Evolutionary conservation across 2,888 invertebrate species (phyloP).

Genomic region (Stenolophus ochropezus): DNA sequence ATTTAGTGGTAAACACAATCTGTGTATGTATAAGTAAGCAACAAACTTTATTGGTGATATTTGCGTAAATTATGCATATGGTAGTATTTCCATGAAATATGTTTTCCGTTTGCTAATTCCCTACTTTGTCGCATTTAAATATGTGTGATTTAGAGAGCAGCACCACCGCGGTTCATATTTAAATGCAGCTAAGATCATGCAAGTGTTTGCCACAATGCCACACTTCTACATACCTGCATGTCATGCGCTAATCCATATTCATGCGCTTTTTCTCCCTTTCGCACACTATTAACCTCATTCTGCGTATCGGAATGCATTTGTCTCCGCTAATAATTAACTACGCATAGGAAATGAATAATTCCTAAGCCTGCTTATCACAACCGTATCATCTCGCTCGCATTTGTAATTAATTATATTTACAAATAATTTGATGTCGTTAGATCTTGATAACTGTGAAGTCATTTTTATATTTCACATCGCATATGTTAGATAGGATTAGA

Average conservation of each 20-base stretch:
- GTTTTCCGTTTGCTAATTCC: not conserved
- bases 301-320: slow-evolving; percentile 1
- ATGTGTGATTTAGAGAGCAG: not conserved
- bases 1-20: too few relatives aligned
- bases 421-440: slow-evolving; percentile 52
- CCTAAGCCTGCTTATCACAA: slow-evolving; percentile 15
- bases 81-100: not conserved
- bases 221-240: not conserved
- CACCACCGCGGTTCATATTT: not conserved
- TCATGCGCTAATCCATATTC: slow-evolving; percentile 22
- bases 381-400: slow-evolving; percentile 11
- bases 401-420: slow-evolving; percentile 51
- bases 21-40: too few relatives aligned
- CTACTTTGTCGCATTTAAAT: not conserved
- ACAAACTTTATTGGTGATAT: not conserved
- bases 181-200: not conserved
- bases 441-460: slow-evolving; percentile 43
- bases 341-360: not conserved
- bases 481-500: slow-evolving; percentile 42
- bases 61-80: not conserved
- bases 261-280: not conserved
- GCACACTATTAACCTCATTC: slow-evolving; percentile 24
- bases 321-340: slow-evolving; percentile 11
- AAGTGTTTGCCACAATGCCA: slow-evolving; percentile 5
- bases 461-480: slow-evolving; percentile 48